A percentile compares a stretch with the other conserved stretches of the same genome.
phyloP scores from a whole-genome alignment of 2,113 vertebrate genomes.

The Carassius carassius region DNA sequence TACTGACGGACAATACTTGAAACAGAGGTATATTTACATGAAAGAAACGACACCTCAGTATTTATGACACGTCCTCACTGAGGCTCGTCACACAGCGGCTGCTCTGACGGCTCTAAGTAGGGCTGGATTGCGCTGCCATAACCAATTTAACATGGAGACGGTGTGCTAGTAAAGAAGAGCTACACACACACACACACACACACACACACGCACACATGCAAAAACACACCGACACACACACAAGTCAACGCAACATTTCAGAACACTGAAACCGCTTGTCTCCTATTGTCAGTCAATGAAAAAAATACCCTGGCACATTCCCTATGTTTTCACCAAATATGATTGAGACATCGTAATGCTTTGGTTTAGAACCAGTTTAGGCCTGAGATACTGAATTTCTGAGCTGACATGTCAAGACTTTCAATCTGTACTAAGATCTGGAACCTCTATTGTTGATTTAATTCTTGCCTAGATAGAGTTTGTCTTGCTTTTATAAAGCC shows the following conservation, averaged over 20 bases:
- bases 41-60: slow-evolving; percentile 49
- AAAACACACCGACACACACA: slow-evolving; percentile 38
- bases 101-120: slow-evolving; percentile 53
- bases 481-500: slow-evolving; percentile 11
- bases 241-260: neutral
- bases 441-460: neutral
- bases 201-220: slow-evolving; percentile 30
- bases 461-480: neutral
- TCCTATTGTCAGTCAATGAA: neutral
- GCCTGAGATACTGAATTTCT: neutral
- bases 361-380: neutral
- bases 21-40: slow-evolving; percentile 53
- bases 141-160: slow-evolving; percentile 58
- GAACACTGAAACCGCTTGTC: slow-evolving; percentile 21
- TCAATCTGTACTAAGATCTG: neutral
- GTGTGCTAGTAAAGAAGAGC: slow-evolving; percentile 39
- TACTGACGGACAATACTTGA: slow-evolving; percentile 49
- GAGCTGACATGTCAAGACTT: neutral
- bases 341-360: slow-evolving; percentile 15
- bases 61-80: slow-evolving; percentile 50
- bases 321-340: neutral
- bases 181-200: slow-evolving; percentile 19
- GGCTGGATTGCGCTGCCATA: slow-evolving; percentile 55
- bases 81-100: slow-evolving; percentile 49
- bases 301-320: slow-evolving; percentile 22